phyloP scores from a whole-genome alignment of 2,113 vertebrate species.

The Leucosticte australis region DNA sequence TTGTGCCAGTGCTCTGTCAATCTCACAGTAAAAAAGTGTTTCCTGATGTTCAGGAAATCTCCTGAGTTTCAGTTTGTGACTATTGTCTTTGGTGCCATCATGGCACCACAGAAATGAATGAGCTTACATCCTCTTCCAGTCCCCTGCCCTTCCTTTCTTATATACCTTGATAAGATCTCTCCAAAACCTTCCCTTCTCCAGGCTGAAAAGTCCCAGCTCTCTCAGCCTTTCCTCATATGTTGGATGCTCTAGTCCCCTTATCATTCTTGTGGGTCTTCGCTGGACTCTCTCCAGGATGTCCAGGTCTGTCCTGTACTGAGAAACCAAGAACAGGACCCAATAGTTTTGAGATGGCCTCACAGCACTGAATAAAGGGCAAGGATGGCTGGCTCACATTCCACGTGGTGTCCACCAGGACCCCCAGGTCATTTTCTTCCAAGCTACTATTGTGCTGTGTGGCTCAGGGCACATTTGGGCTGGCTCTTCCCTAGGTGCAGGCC shows the following conservation, averaged over 20 bases:
- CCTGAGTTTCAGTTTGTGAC: background rate
- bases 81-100: background rate
- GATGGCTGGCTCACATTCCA: background rate
- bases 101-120: background rate
- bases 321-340: background rate
- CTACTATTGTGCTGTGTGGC: background rate
- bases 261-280: background rate
- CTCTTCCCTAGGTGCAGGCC: background rate
- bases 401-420: background rate
- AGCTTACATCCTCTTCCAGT: background rate
- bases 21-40: background rate
- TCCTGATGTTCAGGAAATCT: background rate
- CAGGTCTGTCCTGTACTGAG: too few species aligned
- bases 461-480: fast-evolving
- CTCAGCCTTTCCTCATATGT: background rate
- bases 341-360: background rate
- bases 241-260: background rate
- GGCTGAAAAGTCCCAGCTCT: background rate
- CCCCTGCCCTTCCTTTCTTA: background rate
- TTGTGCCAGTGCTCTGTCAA: background rate
- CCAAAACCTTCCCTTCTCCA: background rate
- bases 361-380: background rate
- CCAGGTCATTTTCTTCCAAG: background rate
- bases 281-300: background rate
- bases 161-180: background rate